A percentile compares a stretch with the other conserved stretches of the same genome.
phyloP scores from a whole-genome alignment of 2,888 invertebrate genomes.

The Sesamia inferens region DNA sequence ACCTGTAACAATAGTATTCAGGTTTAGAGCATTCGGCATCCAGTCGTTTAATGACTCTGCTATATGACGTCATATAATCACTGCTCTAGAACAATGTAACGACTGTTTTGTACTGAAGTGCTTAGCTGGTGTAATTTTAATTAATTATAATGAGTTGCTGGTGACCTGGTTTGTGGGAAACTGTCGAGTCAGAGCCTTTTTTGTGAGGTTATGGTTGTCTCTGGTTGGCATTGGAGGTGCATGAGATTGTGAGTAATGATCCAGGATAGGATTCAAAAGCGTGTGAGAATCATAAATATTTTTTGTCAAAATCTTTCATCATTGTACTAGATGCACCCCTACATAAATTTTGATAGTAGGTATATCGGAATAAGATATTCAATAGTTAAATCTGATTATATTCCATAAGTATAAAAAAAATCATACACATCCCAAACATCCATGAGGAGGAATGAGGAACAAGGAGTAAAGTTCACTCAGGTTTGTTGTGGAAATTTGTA shows the following conservation, averaged over 20 bases:
- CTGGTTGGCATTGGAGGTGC: slow-evolving; percentile 10
- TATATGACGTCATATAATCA: slow-evolving; percentile 50
- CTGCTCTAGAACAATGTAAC: slow-evolving; percentile 54
- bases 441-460: too few relatives aligned
- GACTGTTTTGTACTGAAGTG: slow-evolving; percentile 49
- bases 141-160: slow-evolving; percentile 51
- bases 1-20: slow-evolving; percentile 20
- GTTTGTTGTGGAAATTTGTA: too few relatives aligned
- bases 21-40: slow-evolving; percentile 8
- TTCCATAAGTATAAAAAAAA: too few relatives aligned
- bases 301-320: neutral
- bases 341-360: too few relatives aligned
- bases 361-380: too few relatives aligned
- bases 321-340: neutral
- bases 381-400: too few relatives aligned
- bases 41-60: slow-evolving; percentile 46
- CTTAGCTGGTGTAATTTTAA: slow-evolving; percentile 53
- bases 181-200: slow-evolving; percentile 43
- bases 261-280: neutral
- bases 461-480: too few relatives aligned
- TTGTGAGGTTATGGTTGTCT: slow-evolving; percentile 19
- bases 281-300: too few relatives aligned
- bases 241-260: neutral
- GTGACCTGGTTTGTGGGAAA: slow-evolving; percentile 45
- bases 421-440: too few relatives aligned